Evolutionary conservation across 2,113 vertebrate genomes (phyloP).

Genomic region (Eretmochelys imbricata): DNA sequence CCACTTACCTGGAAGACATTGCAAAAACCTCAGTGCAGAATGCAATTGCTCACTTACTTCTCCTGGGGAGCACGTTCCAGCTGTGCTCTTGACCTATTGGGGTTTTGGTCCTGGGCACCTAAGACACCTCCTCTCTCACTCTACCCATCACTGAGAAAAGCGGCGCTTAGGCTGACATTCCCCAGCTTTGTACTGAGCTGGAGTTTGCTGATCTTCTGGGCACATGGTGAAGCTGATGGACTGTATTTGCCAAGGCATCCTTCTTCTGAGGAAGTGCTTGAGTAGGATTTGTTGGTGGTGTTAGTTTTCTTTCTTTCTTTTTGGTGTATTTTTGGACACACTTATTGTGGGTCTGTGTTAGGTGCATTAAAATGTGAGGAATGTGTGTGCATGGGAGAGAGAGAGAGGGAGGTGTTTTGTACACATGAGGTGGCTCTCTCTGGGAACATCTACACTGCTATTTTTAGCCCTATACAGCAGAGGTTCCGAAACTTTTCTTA

Average conservation of each 20-base stretch:
- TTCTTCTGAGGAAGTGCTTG: neutral
- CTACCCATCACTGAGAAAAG: neutral
- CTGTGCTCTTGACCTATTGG: neutral
- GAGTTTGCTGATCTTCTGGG: neutral
- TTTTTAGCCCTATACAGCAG: too few species aligned
- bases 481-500: neutral
- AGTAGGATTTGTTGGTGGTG: neutral
- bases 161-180: neutral
- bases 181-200: neutral
- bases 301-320: neutral
- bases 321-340: neutral
- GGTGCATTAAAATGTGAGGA: neutral
- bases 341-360: neutral
- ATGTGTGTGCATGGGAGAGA: neutral
- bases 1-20: neutral
- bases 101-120: neutral
- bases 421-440: neutral
- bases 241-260: neutral
- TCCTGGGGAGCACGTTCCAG: neutral
- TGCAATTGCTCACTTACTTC: neutral
- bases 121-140: neutral
- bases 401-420: neutral
- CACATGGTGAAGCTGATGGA: neutral
- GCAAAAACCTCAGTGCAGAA: neutral
- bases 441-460: neutral